Evolutionary conservation across 2,113 vertebrate species (phyloP), one percentile per base, ranked within the genome.

Genomic region (Porphyrio hochstetteri): DNA sequence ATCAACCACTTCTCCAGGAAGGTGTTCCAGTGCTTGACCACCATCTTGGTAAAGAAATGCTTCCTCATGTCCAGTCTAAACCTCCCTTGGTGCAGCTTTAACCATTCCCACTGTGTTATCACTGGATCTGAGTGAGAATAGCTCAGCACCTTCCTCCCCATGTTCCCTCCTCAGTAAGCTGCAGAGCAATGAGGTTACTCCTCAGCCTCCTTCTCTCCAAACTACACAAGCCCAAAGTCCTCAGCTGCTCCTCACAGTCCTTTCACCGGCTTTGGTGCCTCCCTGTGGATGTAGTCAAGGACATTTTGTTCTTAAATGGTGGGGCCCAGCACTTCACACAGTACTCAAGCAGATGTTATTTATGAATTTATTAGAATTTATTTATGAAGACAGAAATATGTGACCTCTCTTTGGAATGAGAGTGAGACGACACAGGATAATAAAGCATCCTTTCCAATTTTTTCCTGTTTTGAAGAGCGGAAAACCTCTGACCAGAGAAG

Each of bases 101-200:
- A 65, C 25, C 10, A 33, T 86, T 86, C 25, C n/a, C 7, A 10
- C 1, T 1, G 2, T 50, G 29, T 46, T 33, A 0, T 28, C 9
- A 35, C 48, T 12, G 15, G 11, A 20, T 36, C 5, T 4, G 6
- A 8, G 5, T 8, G 10, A 48, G 44, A 79, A 67, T 13, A 68
- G 8, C 2, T 35, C 21, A 64, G 16, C 5, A 20, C 11, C 4
- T 87, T 11, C 14, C 4, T 28, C 21, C 71, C 21, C 11, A 2
- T 13, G 4, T 81, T 2, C 1, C 5, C 21, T 72, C 10, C n/a
- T 86, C 21, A n/a, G 21, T 21, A 90, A 52, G 31, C 13, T 68
- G 21, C 2, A 52, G 48, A 57, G 12, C 16, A 59, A 40, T 7
- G 14, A 52, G 31, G 19, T 31, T 2, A 0, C 4, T 2, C 1